A percentile compares a stretch with the other conserved stretches of the same genome.
Evolutionary conservation across 2,113 vertebrate genomes (phyloP).

Genomic region (Burhinus oedicnemus): DNA sequence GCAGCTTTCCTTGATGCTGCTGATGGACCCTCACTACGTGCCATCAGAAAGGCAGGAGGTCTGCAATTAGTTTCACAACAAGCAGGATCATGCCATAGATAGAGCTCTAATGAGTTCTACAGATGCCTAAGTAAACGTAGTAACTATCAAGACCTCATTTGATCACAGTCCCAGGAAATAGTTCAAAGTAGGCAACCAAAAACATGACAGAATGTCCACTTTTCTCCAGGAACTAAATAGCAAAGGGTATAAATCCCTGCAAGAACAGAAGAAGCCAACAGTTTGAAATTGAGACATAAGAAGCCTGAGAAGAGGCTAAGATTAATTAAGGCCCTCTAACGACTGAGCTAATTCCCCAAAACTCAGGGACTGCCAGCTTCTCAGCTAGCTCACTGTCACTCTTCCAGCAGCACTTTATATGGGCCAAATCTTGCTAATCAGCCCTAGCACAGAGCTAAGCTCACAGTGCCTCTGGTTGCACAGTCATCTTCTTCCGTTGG

Average conservation of each 20-base stretch:
- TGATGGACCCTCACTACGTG: background rate
- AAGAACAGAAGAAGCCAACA: background rate
- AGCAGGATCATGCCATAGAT: background rate
- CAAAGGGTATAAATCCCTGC: background rate
- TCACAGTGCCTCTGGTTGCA: background rate
- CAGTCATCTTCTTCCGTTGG: background rate
- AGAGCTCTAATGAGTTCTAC: background rate
- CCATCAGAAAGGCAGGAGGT: background rate
- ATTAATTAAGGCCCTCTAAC: background rate
- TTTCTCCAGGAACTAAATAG: background rate
- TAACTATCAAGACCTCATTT: background rate
- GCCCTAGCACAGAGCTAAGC: background rate
- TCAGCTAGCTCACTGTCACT: background rate
- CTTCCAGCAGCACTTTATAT: background rate
- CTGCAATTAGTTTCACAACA: background rate
- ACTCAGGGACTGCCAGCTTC: background rate
- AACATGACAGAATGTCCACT: rapidly evolving
- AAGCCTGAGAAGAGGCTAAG: background rate
- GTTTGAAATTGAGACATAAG: background rate
- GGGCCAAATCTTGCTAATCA: background rate
- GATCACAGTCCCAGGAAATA: background rate
- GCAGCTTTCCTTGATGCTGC: background rate
- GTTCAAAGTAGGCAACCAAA: background rate
- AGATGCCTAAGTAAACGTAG: background rate
- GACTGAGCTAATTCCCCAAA: background rate